Percentiles rank a stretch among this genome's conserved stretches.
phyloP scores from a whole-genome alignment of 2,888 invertebrate species.

The Cetonia aurata region DNA sequence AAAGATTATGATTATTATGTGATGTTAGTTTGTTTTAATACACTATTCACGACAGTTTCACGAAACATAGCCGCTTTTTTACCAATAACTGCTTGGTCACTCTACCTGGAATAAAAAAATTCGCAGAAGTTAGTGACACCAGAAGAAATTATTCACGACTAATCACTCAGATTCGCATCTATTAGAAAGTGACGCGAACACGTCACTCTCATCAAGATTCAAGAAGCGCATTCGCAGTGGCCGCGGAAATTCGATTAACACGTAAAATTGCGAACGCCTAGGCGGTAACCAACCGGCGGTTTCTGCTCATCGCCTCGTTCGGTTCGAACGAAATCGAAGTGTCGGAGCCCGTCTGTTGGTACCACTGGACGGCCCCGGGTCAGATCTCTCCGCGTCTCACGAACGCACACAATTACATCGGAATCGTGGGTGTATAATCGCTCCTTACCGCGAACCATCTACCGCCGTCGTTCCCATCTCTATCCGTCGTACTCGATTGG shows the following conservation, averaged over 20 bases:
- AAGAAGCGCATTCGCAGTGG: too few species aligned
- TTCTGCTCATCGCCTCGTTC: slow-evolving; percentile 5
- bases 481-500: slow-evolving; percentile 47
- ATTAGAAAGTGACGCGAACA: too few species aligned
- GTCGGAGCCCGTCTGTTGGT: slow-evolving; percentile 56
- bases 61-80: too few species aligned
- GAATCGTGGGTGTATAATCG: slow-evolving; percentile 67
- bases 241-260: slow-evolving; percentile 14
- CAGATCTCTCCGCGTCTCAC: slow-evolving; percentile 65
- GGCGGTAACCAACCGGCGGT: background rate
- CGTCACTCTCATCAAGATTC: too few species aligned
- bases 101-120: too few species aligned
- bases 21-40: too few species aligned
- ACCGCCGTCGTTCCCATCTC: slow-evolving; percentile 52
- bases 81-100: too few species aligned
- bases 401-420: slow-evolving; percentile 65
- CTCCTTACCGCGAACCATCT: slow-evolving; percentile 60
- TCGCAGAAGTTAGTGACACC: too few species aligned
- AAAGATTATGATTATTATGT: too few species aligned
- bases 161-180: too few species aligned
- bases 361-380: slow-evolving; percentile 64
- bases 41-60: too few species aligned
- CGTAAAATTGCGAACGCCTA: slow-evolving; percentile 14
- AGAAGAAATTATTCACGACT: too few species aligned
- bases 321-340: slow-evolving; percentile 44